phyloP scores from a whole-genome alignment of 2,797 vertebrate genomes.

The Vireo griseus region DNA sequence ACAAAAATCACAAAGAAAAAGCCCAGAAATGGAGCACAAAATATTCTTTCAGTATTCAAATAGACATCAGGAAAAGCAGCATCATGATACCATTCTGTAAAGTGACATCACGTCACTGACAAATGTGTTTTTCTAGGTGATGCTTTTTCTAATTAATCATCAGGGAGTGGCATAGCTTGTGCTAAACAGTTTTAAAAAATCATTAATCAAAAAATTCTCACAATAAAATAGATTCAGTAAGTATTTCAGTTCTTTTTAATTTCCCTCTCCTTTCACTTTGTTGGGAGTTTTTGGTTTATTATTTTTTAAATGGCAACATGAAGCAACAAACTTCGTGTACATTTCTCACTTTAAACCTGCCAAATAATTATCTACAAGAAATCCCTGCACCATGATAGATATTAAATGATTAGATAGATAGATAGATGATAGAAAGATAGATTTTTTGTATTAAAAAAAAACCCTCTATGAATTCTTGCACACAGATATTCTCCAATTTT shows the following conservation, averaged over 20 bases:
- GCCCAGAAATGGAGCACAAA: not conserved
- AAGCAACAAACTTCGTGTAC: accelerated
- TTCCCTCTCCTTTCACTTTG: not conserved
- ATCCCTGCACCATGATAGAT: not conserved
- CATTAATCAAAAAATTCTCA: not conserved
- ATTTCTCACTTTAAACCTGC: not conserved
- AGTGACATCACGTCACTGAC: not conserved
- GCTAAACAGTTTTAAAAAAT: not conserved
- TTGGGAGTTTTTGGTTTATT: not conserved
- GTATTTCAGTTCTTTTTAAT: not conserved
- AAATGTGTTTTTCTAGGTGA: not conserved
- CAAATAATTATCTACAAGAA: not conserved
- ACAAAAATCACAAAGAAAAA: not conserved
- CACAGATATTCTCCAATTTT: not conserved
- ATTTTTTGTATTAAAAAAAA: not conserved
- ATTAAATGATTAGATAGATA: not conserved
- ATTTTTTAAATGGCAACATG: not conserved
- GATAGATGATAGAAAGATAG: not conserved
- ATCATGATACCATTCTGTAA: not conserved
- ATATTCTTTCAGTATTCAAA: not conserved
- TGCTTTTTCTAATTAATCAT: not conserved
- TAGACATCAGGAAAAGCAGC: not conserved
- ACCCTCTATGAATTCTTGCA: accelerated
- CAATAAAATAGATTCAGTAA: not conserved
- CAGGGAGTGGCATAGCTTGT: not conserved